Conservation (phyloP, 2,113 vertebrate species). For the Aleadryas rufinucha region DNA sequence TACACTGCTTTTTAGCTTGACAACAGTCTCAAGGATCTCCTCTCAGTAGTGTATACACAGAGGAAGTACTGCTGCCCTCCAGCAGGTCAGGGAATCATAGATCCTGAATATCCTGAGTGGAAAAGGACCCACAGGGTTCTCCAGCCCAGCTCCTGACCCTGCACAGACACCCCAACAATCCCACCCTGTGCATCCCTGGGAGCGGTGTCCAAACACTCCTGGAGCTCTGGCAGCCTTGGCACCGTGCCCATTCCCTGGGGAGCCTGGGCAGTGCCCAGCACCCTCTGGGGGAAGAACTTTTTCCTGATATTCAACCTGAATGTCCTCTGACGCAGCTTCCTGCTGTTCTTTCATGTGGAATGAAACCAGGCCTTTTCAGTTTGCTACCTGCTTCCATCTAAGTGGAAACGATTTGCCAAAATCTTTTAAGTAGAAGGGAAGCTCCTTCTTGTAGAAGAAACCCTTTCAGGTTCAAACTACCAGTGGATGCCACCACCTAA, state of each 20-base stretch:
- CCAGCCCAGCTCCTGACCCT: neutral
- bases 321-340: neutral
- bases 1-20: neutral
- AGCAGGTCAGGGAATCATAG: neutral
- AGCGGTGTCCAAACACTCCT: rapidly evolving
- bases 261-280: rapidly evolving
- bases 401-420: neutral
- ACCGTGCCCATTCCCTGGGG: neutral
- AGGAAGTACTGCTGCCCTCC: neutral
- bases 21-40: neutral
- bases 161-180: neutral
- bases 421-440: neutral
- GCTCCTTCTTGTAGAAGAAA: neutral
- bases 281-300: neutral
- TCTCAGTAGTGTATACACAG: neutral
- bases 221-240: neutral
- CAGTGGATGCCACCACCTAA: neutral
- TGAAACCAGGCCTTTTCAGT: neutral
- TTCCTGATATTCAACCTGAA: neutral
- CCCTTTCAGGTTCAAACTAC: neutral
- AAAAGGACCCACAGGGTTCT: neutral
- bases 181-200: neutral
- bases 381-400: neutral
- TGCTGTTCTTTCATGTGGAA: neutral
- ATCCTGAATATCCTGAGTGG: neutral